Base-by-base conservation (phyloP, 2,888 invertebrate genomes). In the Nowickia ferox region DNA sequence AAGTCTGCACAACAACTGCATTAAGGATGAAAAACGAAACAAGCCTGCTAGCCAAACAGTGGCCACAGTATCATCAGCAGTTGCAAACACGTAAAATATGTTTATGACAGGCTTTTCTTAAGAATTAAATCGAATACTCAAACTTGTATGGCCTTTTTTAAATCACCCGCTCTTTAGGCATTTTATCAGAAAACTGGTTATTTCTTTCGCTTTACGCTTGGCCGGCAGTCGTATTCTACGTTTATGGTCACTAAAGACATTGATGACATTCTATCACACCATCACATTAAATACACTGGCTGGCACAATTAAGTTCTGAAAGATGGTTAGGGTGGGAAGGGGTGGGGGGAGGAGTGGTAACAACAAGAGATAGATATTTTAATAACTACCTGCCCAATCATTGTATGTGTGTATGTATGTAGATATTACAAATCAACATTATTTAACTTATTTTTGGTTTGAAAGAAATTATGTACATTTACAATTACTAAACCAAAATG, bases 31-130 rank as follows among this genome's bases (percentile, higher is more conserved):
- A 66, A 57, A 65, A n/a, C 42, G 13, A 19, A 22, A 53, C 11
- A 68, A 17, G 53, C n/a, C 68, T 13, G 30, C 48, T 40, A 68
- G 66, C 74, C 77, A 78, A 72, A 65, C 66, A 59, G 71, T 76
- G 66, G 51, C 65, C 76, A 71, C 17, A 63, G 61, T 13, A 69
- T 46, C 42, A 57, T 57, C 57, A 72, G 40, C 68, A 68, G 61
- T 74, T 69, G 44, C 13, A 51, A 57, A 22, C 38, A 22, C 53
- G 15, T 65, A 57, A 78, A 82, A 69, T 69, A 85, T 85, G 82
- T 61, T 85, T 85, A 85, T 85, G 82, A 82, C 77, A 79, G 82
- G 13, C 71, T 82, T 85, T 78, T 85, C 82, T 75, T 57, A 53
- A 75, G 84, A 82, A 85, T 71, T 78, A 59, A 82, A 85, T 75